Base-by-base conservation (phyloP, 2,113 vertebrate genomes). In the Merops nubicus region DNA sequence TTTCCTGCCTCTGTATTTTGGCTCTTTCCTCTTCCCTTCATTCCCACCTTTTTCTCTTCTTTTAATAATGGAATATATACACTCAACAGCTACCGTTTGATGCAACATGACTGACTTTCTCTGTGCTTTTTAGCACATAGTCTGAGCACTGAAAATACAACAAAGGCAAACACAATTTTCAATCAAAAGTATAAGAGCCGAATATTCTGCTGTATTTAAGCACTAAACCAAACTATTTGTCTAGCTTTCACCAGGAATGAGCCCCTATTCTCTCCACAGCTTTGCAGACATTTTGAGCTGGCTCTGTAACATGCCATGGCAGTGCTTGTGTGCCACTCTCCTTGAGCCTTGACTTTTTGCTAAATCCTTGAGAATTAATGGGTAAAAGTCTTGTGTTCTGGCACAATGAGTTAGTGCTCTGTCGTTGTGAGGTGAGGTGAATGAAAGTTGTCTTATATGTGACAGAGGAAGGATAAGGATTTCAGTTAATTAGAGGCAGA, bases 231-330 rank as follows among this genome's bases (percentile, higher is more conserved):
- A 76, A n/a, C 0, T 19, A 48, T 33, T 36, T 21, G 3, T 67
- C 88, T 33, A 75, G 8, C 3, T 89, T 78, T 21, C 51, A 8
- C 8, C 6, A 3, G 4, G 33, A 88, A 20, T 22, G 3, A 80
- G 3, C 3, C 9, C 6, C 8, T 29, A 0, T 51, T 67, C 29
- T 18, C 23, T 26, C 18, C 33, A 33, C 15, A 53, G 28, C 5
- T 85, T 67, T 85, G 31, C 56, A 50, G 68, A 31, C 9, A 26
- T 76, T 54, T 68, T 85, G 51, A n/a, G 21, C 33, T 72, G 26
- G 3, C 20, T 54, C 77, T 74, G 11, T 56, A 77, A 50, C 0
- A 1, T 43, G 8, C 48, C 8, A 7, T 43, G 19, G 38, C 16
- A 43, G 1, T 45, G 38, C 12, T 4, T 82, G 8, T 50, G 21